Evolutionary conservation across 1,140 invertebrate species (phyloP).

Genomic region (Bombus confusus): DNA sequence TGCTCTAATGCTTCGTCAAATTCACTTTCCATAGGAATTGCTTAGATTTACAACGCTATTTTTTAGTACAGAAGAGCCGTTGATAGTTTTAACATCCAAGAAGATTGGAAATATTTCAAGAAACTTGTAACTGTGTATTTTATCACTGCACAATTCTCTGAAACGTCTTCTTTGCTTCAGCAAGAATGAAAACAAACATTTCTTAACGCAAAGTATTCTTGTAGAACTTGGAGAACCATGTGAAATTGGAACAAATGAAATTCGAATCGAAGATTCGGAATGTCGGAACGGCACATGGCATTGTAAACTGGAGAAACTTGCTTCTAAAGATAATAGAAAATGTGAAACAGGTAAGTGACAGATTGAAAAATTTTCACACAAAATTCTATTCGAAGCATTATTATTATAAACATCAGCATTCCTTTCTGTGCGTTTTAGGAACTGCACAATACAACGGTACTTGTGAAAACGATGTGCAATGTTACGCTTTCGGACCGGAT

Average conservation of each 20-base stretch:
- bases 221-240: constrained; percentile 71
- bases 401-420: not conserved
- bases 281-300: constrained; percentile 63
- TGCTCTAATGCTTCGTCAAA: rapidly evolving
- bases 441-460: not conserved
- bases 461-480: constrained; percentile 64
- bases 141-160: too few relatives aligned
- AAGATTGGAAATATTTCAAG: too few relatives aligned
- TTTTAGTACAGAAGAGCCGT: too few relatives aligned
- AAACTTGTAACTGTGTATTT: too few relatives aligned
- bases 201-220: not conserved
- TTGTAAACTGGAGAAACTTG: constrained; percentile 54
- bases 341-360: constrained; percentile 67
- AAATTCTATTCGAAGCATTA: not conserved
- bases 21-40: too few relatives aligned
- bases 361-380: not conserved
- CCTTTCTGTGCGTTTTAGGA: not conserved
- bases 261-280: constrained; percentile 46
- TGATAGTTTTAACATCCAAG: too few relatives aligned
- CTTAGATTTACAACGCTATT: too few relatives aligned
- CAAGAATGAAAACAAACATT: not conserved
- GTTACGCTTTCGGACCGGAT: constrained; percentile 68
- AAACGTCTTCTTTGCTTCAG: too few relatives aligned
- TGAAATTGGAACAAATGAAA: not conserved
- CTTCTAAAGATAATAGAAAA: constrained; percentile 53